A percentile compares a stretch with the other conserved stretches of the same genome.
phyloP scores from a whole-genome alignment of 2,888 invertebrate species.

The Oligia fasciuncula region DNA sequence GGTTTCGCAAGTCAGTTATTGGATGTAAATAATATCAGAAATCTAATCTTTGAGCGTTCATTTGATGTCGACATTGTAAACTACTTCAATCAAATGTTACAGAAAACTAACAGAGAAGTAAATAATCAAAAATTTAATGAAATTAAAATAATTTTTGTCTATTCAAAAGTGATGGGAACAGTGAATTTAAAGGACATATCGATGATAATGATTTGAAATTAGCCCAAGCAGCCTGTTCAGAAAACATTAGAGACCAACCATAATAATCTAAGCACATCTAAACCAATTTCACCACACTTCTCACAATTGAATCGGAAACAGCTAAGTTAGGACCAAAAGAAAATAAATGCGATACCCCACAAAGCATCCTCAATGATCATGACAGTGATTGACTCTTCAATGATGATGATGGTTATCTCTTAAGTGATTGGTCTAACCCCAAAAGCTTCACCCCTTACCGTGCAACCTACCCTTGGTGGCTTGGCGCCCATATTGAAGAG shows the following conservation, averaged over 20 bases:
- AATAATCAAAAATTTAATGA: neutral
- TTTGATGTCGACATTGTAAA: constrained; percentile 37
- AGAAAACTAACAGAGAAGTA: constrained; percentile 6
- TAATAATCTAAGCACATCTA: constrained; percentile 3
- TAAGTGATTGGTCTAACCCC: constrained; percentile 82
- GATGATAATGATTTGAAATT: neutral
- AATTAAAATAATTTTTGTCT: neutral
- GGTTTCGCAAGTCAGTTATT: constrained; percentile 61
- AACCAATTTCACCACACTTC: constrained; percentile 44
- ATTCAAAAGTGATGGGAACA: constrained; percentile 1
- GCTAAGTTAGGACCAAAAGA: constrained; percentile 41
- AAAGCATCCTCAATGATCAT: constrained; percentile 60
- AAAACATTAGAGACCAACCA: neutral
- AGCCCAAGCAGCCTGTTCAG: neutral
- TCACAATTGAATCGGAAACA: constrained; percentile 31
- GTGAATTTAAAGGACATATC: constrained; percentile 2
- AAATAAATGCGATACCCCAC: constrained; percentile 64
- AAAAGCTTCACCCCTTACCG: constrained; percentile 91
- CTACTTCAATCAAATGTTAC: constrained; percentile 40
- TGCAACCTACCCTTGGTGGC: constrained; percentile 93
- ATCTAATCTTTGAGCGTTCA: constrained; percentile 26
- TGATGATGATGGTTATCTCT: constrained; percentile 74
- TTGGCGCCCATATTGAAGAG: constrained; percentile 96
- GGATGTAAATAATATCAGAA: constrained; percentile 44
- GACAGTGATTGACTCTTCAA: constrained; percentile 54